Evolutionary conservation across 2,797 vertebrate species (phyloP).

Genomic region (Squalus acanthias): DNA sequence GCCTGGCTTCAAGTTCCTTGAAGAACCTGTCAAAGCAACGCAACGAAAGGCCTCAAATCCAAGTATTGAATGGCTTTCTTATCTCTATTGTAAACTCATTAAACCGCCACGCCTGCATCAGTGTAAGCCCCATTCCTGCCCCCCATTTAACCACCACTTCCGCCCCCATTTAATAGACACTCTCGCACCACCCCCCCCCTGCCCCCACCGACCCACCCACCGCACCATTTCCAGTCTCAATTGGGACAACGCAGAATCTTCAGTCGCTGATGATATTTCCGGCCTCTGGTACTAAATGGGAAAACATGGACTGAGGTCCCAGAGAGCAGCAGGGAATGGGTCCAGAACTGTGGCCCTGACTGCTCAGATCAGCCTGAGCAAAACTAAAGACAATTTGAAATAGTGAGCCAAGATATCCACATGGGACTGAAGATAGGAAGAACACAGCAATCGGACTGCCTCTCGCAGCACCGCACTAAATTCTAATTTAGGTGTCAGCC

Average conservation of each 20-base stretch:
- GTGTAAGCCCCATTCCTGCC: background rate
- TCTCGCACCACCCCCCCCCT: background rate
- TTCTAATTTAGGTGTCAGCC: background rate
- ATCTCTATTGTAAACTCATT: background rate
- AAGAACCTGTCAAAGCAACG: conserved; percentile 71
- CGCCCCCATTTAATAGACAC: background rate
- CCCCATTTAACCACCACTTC: too few species aligned
- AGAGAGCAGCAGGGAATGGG: too few species aligned
- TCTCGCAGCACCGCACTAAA: background rate
- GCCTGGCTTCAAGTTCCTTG: conserved; percentile 80
- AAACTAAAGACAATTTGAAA: background rate
- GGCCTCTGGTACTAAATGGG: background rate
- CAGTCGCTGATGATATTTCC: background rate
- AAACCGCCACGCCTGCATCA: background rate
- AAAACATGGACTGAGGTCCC: background rate
- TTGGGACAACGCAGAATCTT: background rate
- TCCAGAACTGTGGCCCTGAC: background rate
- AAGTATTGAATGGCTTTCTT: background rate
- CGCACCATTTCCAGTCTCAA: background rate
- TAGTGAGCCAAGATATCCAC: background rate
- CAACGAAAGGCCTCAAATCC: background rate
- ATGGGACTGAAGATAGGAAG: background rate
- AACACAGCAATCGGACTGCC: too few species aligned
- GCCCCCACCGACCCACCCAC: too few species aligned
- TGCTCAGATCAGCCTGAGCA: background rate